Evolutionary conservation across 1,140 invertebrate genomes (phyloP).

Genomic region (Berghia stephanieae): DNA sequence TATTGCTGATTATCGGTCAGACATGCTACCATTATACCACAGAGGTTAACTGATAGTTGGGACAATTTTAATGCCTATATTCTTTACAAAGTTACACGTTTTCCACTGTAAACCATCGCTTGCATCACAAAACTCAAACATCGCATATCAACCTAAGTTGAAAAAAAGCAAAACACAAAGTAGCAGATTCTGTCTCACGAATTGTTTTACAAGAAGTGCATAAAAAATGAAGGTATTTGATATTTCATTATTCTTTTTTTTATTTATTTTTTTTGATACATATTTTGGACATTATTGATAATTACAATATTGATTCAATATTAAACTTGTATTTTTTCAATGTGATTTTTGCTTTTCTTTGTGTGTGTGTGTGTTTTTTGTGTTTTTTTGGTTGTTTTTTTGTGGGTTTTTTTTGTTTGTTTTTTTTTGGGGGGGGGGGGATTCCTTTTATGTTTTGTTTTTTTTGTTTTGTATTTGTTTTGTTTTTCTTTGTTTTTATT

Average conservation of each 20-base stretch:
- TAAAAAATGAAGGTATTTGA: no score
- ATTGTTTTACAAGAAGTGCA: no score
- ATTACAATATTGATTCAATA: not conserved
- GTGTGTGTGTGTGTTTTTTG: no score
- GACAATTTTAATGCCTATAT: not conserved
- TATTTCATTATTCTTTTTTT: slow-evolving; percentile 12
- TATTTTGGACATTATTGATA: not conserved
- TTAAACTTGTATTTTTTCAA: no score
- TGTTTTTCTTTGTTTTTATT: not conserved
- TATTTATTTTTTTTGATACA: not conserved
- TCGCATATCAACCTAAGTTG: no score
- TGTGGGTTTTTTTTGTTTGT: not conserved
- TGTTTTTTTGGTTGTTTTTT: not conserved
- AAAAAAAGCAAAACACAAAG: no score
- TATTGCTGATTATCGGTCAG: not conserved
- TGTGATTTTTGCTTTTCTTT: no score
- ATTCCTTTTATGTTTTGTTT: not conserved
- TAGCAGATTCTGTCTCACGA: no score
- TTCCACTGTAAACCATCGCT: not conserved
- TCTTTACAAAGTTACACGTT: not conserved
- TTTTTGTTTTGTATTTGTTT: not conserved
- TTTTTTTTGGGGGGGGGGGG: not conserved
- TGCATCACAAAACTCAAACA: no score
- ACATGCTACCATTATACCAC: not conserved
- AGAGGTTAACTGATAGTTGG: not conserved